Evolutionary conservation across 2,797 vertebrate species (phyloP).

Genomic region (Schizopygopsis malacanthus): DNA sequence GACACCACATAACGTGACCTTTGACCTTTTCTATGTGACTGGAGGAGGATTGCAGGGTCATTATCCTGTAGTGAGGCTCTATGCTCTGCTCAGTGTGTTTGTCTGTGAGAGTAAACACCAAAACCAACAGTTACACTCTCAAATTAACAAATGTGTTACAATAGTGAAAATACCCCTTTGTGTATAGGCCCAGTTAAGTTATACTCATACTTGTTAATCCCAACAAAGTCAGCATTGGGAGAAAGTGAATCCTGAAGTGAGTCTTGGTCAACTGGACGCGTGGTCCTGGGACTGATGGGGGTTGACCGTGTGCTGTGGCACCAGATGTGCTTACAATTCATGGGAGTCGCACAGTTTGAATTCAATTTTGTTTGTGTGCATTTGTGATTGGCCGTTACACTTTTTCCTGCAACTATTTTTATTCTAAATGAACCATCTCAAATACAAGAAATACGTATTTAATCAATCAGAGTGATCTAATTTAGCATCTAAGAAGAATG

Average conservation of each 20-base stretch:
- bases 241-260: neutral
- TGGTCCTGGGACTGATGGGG: neutral
- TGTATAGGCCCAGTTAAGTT: constrained; percentile 23
- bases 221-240: neutral
- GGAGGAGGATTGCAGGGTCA: neutral
- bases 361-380: neutral
- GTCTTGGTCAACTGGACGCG: neutral
- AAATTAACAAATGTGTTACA: neutral
- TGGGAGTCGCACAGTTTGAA: constrained; percentile 3
- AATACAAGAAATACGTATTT: neutral
- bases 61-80: neutral
- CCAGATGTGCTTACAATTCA: constrained; percentile 27
- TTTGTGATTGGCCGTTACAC: neutral
- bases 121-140: constrained; percentile 14
- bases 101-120: constrained; percentile 7
- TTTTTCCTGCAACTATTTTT: neutral
- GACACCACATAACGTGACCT: neutral
- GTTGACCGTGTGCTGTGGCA: neutral
- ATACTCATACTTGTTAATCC: no score
- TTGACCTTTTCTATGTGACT: constrained; percentile 12
- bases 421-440: neutral
- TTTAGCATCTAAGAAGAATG: neutral
- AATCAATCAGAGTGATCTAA: neutral
- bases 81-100: neutral
- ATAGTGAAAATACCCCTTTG: neutral